Evolutionary conservation across 2,888 invertebrate species (phyloP).

Genomic region (Volucella bombylans): DNA sequence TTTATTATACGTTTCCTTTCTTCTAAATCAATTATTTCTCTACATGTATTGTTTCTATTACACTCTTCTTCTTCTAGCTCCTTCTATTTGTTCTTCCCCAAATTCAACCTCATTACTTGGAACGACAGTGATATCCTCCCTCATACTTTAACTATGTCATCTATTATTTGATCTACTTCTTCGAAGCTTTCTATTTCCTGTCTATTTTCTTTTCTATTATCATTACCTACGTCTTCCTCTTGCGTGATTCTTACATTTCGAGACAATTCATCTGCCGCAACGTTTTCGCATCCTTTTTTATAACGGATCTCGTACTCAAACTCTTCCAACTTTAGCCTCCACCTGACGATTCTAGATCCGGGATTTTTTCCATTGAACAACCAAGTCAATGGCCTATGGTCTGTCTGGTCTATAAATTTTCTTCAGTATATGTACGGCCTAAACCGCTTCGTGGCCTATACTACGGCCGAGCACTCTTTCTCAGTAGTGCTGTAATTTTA

Average conservation of each 20-base stretch:
- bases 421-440: too few relatives aligned
- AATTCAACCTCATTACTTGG: slow-evolving; percentile 7
- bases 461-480: too few relatives aligned
- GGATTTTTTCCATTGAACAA: too few relatives aligned
- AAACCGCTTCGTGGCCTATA: too few relatives aligned
- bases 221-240: background rate
- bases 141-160: slow-evolving; percentile 5
- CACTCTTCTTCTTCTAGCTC: slow-evolving; percentile 11
- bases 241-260: slow-evolving; percentile 40
- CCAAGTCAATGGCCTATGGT: too few relatives aligned
- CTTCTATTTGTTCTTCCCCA: background rate
- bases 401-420: too few relatives aligned
- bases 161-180: background rate
- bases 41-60: slow-evolving; percentile 14
- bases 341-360: too few relatives aligned
- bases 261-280: slow-evolving; percentile 61
- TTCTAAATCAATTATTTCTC: slow-evolving; percentile 31
- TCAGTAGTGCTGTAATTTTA: too few relatives aligned
- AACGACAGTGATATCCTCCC: slow-evolving; percentile 2
- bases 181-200: slow-evolving; percentile 1
- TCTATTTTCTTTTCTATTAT: slow-evolving; percentile 1
- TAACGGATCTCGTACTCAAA: slow-evolving; percentile 27
- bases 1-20: slow-evolving; percentile 38
- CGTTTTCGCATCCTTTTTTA: slow-evolving; percentile 64
- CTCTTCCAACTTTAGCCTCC: too few relatives aligned